Conservation (phyloP, 2,888 invertebrate genomes). For the Globia sparganii region DNA sequence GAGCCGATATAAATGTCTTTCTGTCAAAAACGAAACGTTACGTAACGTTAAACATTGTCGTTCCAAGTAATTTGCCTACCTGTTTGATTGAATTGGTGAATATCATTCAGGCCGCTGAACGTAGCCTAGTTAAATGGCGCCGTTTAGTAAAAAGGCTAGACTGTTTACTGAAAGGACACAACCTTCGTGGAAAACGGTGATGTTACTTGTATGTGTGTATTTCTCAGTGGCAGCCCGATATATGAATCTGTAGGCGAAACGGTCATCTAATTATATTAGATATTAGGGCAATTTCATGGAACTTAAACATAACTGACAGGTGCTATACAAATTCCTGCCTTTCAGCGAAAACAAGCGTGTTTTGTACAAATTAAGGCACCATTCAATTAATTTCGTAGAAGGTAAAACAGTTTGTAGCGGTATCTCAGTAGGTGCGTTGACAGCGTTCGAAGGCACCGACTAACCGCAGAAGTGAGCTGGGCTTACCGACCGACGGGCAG, state of each 20-base stretch:
- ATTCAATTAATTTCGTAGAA: constrained; percentile 24
- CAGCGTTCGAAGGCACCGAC: constrained; percentile 33
- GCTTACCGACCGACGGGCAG: constrained; percentile 32
- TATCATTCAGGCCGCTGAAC: background rate
- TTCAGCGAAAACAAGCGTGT: background rate
- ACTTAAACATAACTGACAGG: too few species aligned
- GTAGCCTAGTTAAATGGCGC: background rate
- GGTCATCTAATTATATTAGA: background rate
- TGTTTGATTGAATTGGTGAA: background rate
- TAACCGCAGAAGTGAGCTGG: constrained; percentile 41
- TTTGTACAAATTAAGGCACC: background rate
- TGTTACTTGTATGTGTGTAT: background rate
- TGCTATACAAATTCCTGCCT: background rate
- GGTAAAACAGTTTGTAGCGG: constrained; percentile 3
- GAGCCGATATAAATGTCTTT: background rate
- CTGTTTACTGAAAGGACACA: background rate
- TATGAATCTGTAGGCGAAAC: background rate
- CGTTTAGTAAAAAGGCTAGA: background rate
- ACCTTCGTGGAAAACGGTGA: background rate
- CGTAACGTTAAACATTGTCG: background rate
- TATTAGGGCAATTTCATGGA: background rate
- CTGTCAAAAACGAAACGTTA: too few species aligned
- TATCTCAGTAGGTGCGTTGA: constrained; percentile 13
- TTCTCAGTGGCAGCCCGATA: background rate
- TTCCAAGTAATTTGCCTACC: background rate